Percentiles rank a stretch among this genome's conserved stretches.
phyloP scores from a whole-genome alignment of 2,797 vertebrate species.

The Poeciliopsis paucimaculata region DNA sequence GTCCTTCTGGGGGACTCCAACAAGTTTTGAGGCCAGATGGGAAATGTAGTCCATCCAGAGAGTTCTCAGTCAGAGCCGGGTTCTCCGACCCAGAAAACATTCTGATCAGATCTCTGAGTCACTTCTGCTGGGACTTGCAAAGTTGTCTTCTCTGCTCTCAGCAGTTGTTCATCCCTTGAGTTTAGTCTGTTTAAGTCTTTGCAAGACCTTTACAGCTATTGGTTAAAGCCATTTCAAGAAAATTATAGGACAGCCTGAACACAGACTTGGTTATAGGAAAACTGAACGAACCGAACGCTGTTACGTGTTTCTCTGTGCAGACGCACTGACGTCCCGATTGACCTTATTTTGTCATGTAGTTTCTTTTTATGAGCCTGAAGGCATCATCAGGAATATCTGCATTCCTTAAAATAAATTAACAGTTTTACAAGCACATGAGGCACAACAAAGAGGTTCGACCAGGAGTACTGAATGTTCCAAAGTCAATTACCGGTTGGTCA shows the following conservation, averaged over 20 bases:
- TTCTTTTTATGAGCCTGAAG: constrained; percentile 31
- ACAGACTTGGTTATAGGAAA: background rate
- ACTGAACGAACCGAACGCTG: background rate
- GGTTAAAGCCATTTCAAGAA: background rate
- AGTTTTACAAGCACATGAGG: constrained; percentile 14
- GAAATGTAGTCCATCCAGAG: background rate
- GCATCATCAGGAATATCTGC: constrained; percentile 55
- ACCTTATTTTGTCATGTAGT: constrained; percentile 5
- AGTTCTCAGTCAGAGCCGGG: background rate
- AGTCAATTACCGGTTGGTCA: constrained; percentile 29
- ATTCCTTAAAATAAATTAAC: constrained; percentile 55
- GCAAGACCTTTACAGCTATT: background rate
- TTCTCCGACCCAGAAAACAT: background rate
- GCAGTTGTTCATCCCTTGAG: background rate
- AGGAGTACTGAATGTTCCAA: constrained; percentile 42
- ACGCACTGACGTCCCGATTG: background rate
- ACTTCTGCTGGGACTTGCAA: background rate
- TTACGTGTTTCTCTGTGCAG: background rate
- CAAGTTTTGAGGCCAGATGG: background rate
- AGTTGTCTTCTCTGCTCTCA: background rate
- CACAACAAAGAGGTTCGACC: constrained; percentile 29
- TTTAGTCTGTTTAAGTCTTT: background rate
- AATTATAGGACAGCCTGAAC: background rate
- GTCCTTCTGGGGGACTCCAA: background rate
- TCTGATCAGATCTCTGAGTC: background rate